Evolutionary conservation across 1,140 invertebrate species (phyloP).

Genomic region (Helicoverpa zea): DNA sequence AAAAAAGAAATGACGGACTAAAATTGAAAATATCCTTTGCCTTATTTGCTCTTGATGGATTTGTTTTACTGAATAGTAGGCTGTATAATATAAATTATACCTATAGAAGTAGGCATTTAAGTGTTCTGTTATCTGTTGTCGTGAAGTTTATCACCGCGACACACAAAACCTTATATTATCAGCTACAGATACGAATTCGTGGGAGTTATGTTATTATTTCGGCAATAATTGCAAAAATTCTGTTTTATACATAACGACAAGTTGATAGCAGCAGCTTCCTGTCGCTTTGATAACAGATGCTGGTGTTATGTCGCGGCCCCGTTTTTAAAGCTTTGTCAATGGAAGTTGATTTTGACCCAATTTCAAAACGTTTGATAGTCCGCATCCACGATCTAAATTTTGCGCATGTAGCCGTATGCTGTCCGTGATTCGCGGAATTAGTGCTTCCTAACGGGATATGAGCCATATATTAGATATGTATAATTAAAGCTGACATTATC

Average conservation of each 20-base stretch:
- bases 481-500: slow-evolving; percentile 33
- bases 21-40: not conserved
- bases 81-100: not conserved
- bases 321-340: slow-evolving; percentile 83
- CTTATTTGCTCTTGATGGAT: not conserved
- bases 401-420: slow-evolving; percentile 42
- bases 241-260: slow-evolving; percentile 82
- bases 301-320: slow-evolving; percentile 79
- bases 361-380: slow-evolving; percentile 62
- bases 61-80: not conserved
- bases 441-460: slow-evolving; percentile 52
- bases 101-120: slow-evolving; percentile 32
- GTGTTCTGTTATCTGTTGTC: slow-evolving; percentile 28
- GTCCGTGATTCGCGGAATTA: slow-evolving; percentile 52
- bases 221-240: slow-evolving; percentile 85
- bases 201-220: slow-evolving; percentile 82
- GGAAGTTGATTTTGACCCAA: slow-evolving; percentile 84
- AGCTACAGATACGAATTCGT: slow-evolving; percentile 58
- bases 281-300: slow-evolving; percentile 75
- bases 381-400: slow-evolving; percentile 50
- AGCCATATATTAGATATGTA: slow-evolving; percentile 37
- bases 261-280: slow-evolving; percentile 81
- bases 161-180: slow-evolving; percentile 48
- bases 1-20: not conserved
- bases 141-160: slow-evolving; percentile 39